A percentile compares a stretch with the other conserved stretches of the same genome.
Conservation (phyloP, 2,888 invertebrate species). For the Drosophila helvetica region DNA sequence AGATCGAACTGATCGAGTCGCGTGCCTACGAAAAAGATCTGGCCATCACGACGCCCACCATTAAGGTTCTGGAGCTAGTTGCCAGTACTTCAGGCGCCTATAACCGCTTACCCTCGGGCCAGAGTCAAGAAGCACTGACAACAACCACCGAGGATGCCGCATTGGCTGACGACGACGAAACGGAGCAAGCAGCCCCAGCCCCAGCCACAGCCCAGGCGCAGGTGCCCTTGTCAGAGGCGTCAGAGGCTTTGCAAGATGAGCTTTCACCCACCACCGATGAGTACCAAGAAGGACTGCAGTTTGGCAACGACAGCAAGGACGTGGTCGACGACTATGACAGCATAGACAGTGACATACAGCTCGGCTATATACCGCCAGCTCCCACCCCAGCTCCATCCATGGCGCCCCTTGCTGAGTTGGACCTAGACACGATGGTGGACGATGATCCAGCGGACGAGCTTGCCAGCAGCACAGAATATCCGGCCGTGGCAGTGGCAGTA, state of each 20-base stretch:
- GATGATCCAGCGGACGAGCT: conserved; percentile 87
- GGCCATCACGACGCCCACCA: conserved; percentile 55
- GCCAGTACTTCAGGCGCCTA: not conserved
- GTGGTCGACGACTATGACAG: conserved; percentile 79
- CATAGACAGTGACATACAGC: conserved; percentile 70
- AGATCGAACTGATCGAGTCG: conserved; percentile 79
- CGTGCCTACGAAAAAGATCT: conserved; percentile 1
- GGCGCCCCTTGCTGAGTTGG: conserved; percentile 89
- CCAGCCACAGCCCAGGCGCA: not conserved
- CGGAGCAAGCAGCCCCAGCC: not conserved
- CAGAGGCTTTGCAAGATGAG: conserved; percentile 57
- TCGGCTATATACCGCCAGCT: conserved; percentile 81
- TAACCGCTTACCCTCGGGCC: not conserved
- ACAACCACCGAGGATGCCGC: conserved; percentile 36
- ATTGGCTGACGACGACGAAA: not conserved
- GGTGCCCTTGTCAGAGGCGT: conserved; percentile 2
- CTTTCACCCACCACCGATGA: conserved; percentile 83
- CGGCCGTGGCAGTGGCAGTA: not conserved
- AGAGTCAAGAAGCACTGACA: conserved; percentile 7
- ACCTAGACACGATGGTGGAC: conserved; percentile 87
- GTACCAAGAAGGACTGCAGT: conserved; percentile 82
- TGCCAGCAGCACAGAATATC: not conserved
- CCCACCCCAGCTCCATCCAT: conserved; percentile 84
- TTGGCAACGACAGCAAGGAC: conserved; percentile 70
- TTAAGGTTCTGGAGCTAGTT: conserved; percentile 58